A percentile compares a stretch with the other conserved stretches of the same genome.
Evolutionary conservation across 2,888 invertebrate genomes (phyloP).

Genomic region (Parnassius glacialis): DNA sequence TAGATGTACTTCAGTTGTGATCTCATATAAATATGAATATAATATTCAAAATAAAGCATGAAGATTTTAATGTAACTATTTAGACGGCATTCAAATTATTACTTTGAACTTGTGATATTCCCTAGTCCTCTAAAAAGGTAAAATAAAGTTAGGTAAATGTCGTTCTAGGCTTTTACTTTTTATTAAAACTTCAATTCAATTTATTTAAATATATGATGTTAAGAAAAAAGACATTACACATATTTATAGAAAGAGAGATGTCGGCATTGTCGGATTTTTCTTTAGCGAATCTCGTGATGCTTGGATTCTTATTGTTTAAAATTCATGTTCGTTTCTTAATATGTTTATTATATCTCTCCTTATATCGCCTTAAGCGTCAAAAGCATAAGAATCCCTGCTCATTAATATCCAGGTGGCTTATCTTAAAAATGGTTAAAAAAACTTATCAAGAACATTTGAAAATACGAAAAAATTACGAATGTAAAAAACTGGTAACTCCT

Average conservation of each 20-base stretch:
- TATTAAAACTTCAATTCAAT: too few species aligned
- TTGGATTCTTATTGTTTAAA: constrained; percentile 36
- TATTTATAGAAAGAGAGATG: constrained; percentile 28
- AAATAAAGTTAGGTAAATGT: too few species aligned
- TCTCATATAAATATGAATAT: too few species aligned
- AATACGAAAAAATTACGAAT: constrained; percentile 9
- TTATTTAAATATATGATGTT: too few species aligned
- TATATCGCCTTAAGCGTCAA: constrained; percentile 46
- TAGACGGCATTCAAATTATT: too few species aligned
- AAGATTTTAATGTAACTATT: too few species aligned
- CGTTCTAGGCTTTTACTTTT: too few species aligned
- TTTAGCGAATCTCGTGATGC: constrained; percentile 29
- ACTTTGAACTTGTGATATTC: too few species aligned
- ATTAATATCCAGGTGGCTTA: constrained; percentile 34
- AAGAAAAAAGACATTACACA: neutral
- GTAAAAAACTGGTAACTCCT: constrained; percentile 19
- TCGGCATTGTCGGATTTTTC: constrained; percentile 30
- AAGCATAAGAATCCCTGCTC: constrained; percentile 48
- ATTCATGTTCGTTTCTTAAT: constrained; percentile 52
- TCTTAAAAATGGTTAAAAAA: constrained; percentile 23
- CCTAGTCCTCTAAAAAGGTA: too few species aligned
- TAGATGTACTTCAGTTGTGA: too few species aligned
- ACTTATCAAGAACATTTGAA: constrained; percentile 15
- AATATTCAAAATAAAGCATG: too few species aligned
- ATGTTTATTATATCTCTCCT: constrained; percentile 47